A percentile compares a stretch with the other conserved stretches of the same genome.
Evolutionary conservation across 2,888 invertebrate species (phyloP).

Genomic region (Andrena bucephala): DNA sequence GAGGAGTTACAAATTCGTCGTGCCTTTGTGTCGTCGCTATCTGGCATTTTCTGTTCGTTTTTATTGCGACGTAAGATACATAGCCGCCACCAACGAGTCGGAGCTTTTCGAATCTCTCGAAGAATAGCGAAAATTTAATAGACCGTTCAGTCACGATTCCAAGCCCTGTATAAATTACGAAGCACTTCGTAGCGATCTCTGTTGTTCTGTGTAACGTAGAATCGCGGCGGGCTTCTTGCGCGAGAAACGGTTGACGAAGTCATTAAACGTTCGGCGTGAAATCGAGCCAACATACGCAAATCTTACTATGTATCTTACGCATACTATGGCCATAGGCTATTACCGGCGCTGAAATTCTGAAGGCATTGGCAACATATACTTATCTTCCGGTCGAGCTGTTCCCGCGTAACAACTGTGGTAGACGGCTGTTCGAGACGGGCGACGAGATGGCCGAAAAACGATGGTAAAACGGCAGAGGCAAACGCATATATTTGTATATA

Average conservation of each 20-base stretch:
- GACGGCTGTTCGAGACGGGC: constrained; percentile 10
- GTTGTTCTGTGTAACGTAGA: too few species aligned
- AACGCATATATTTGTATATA: constrained; percentile 49
- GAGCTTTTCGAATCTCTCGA: constrained; percentile 21
- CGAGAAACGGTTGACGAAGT: too few species aligned
- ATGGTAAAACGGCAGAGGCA: constrained; percentile 28
- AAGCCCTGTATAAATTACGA: not conserved
- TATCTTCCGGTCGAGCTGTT: constrained; percentile 45
- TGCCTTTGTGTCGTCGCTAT: constrained; percentile 77
- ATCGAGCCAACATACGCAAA: constrained; percentile 25
- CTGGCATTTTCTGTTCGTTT: constrained; percentile 75
- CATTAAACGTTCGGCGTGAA: not conserved
- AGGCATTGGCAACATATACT: constrained; percentile 81
- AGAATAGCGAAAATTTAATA: constrained; percentile 20
- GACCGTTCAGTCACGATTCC: not conserved
- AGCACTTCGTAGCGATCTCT: not conserved
- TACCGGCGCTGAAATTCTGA: constrained; percentile 75
- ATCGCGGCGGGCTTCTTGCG: too few species aligned
- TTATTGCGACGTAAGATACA: constrained; percentile 75
- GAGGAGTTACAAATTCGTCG: constrained; percentile 65
- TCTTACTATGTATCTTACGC: constrained; percentile 74
- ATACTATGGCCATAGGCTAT: constrained; percentile 48
- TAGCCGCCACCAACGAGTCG: constrained; percentile 60
- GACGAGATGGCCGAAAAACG: constrained; percentile 24
- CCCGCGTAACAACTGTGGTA: constrained; percentile 19